Conservation (phyloP, 2,888 invertebrate species). For the Thecocarcelia acutangulata region DNA sequence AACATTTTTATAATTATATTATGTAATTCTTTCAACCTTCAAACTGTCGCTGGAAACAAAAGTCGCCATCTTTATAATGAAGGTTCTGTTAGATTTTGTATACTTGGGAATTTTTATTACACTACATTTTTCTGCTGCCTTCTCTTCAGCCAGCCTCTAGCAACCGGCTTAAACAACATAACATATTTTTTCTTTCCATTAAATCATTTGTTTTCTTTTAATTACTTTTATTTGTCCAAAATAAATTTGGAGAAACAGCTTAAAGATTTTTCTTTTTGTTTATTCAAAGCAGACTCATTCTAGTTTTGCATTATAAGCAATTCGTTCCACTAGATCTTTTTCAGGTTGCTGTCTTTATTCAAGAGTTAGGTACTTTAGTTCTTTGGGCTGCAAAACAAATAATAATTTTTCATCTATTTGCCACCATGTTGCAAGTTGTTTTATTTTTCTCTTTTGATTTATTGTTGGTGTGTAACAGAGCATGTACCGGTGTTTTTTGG, state of each 20-base stretch:
- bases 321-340: conserved; percentile 45
- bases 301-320: conserved; percentile 48
- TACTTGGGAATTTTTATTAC: no score
- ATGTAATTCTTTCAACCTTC: no score
- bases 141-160: no score
- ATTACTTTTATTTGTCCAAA: conserved; percentile 50
- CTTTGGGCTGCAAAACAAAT: conserved; percentile 26
- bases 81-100: no score
- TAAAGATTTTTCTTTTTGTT: conserved; percentile 27
- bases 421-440: conserved; percentile 8
- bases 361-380: conserved; percentile 2
- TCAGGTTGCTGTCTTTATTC: conserved; percentile 3
- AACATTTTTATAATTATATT: no score
- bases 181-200: neutral
- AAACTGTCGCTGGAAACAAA: no score
- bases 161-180: no score
- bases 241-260: conserved; percentile 38
- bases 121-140: no score
- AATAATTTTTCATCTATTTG: conserved; percentile 35
- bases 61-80: no score
- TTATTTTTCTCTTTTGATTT: conserved; percentile 4
- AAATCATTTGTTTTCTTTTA: conserved; percentile 35
- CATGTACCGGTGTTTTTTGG: conserved; percentile 38
- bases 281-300: conserved; percentile 13
- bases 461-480: conserved; percentile 58